Evolutionary conservation across 2,888 invertebrate species (phyloP).

Genomic region (Diarsia dahlii): DNA sequence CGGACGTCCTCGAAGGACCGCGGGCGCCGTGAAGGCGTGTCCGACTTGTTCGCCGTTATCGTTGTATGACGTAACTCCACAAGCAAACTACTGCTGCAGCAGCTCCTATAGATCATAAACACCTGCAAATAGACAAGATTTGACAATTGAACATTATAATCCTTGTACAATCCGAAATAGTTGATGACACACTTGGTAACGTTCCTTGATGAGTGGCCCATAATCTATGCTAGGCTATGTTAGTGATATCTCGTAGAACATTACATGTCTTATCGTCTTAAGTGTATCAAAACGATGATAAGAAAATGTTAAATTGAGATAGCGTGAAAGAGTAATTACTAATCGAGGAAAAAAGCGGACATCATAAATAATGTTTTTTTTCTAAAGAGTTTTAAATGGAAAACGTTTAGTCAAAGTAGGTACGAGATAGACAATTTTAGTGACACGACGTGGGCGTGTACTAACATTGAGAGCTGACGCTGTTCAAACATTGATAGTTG

Average conservation of each 20-base stretch:
- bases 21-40: slow-evolving; percentile 88
- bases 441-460: slow-evolving; percentile 78
- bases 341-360: slow-evolving; percentile 55
- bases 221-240: slow-evolving; percentile 64
- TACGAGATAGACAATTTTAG: slow-evolving; percentile 59
- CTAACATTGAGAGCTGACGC: slow-evolving; percentile 74
- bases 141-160: slow-evolving; percentile 37
- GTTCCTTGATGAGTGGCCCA: slow-evolving; percentile 56
- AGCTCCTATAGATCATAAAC: slow-evolving; percentile 70
- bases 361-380: slow-evolving; percentile 26
- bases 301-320: slow-evolving; percentile 72
- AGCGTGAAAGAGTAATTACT: slow-evolving; percentile 67
- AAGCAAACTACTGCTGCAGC: too few relatives aligned
- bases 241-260: slow-evolving; percentile 70
- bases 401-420: slow-evolving; percentile 42
- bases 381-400: slow-evolving; percentile 37
- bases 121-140: slow-evolving; percentile 67
- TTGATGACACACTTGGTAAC: slow-evolving; percentile 58
- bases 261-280: slow-evolving; percentile 76
- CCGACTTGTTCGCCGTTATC: slow-evolving; percentile 84
- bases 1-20: slow-evolving; percentile 84
- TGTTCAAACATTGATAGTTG: slow-evolving; percentile 73
- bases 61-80: slow-evolving; percentile 86
- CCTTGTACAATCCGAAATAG: slow-evolving; percentile 40
- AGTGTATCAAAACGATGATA: slow-evolving; percentile 78